Evolutionary conservation across 2,113 vertebrate genomes (phyloP).

Genomic region (Chamaea fasciata): DNA sequence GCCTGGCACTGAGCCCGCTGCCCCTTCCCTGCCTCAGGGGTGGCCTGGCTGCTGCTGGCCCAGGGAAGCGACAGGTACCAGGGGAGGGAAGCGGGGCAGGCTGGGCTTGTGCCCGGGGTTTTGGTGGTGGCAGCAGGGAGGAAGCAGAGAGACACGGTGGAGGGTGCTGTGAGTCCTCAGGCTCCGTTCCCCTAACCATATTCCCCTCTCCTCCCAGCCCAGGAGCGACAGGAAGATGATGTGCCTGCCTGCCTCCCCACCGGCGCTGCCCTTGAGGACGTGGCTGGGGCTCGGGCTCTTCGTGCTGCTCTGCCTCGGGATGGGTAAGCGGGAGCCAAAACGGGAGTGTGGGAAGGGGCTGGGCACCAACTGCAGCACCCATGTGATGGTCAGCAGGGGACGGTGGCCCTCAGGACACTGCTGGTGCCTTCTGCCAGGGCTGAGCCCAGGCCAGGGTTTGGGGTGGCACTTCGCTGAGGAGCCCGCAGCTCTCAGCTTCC

Average conservation of each 20-base stretch:
- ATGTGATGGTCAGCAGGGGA: fast-evolving
- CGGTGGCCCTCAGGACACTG: neutral
- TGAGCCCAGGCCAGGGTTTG: neutral
- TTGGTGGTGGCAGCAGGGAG: neutral
- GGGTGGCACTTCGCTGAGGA: fast-evolving
- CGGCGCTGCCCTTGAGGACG: neutral
- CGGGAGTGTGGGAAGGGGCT: neutral
- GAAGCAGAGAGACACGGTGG: neutral
- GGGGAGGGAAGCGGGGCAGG: fast-evolving
- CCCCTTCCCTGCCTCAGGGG: neutral
- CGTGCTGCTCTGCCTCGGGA: neutral
- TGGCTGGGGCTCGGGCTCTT: neutral
- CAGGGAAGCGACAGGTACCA: neutral
- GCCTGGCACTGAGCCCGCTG: neutral
- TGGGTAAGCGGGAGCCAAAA: neutral
- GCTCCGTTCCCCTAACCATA: fast-evolving
- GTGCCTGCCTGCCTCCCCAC: neutral
- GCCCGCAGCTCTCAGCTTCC: neutral
- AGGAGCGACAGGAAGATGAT: neutral
- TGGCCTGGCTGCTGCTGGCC: neutral
- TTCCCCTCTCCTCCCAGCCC: neutral
- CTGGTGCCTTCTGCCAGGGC: neutral
- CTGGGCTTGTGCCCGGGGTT: fast-evolving
- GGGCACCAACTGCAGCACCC: neutral
- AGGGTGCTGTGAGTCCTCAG: neutral